Conservation (phyloP, 2,797 vertebrate species). For the Acrocephalus scirpaceus region DNA sequence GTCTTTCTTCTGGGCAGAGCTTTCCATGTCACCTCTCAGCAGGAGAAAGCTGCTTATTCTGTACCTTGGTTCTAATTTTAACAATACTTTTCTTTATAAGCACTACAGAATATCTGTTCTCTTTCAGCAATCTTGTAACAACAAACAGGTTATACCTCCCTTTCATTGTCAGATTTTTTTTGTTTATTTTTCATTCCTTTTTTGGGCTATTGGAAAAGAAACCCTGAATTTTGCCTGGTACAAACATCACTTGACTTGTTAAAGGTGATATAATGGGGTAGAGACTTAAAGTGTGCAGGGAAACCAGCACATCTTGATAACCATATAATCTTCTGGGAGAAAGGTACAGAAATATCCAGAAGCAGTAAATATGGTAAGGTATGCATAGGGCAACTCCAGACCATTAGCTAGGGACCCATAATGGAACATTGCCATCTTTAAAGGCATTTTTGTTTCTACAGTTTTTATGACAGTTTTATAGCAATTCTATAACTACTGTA, state of each 20-base stretch:
- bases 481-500: slow-evolving; percentile 37
- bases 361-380: neutral
- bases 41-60: slow-evolving; percentile 13
- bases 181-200: rapidly evolving
- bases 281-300: neutral
- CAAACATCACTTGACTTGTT: neutral
- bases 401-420: slow-evolving; percentile 30
- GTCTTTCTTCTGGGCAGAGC: neutral
- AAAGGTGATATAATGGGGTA: neutral
- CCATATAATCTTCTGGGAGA: neutral
- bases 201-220: neutral
- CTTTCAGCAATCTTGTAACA: slow-evolving; percentile 34
- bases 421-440: slow-evolving; percentile 17
- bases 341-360: slow-evolving; percentile 30
- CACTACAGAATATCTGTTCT: slow-evolving; percentile 9
- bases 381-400: neutral
- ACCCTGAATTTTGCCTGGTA: neutral
- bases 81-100: slow-evolving; percentile 12
- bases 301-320: neutral
- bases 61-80: slow-evolving; percentile 37
- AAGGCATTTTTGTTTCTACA: slow-evolving; percentile 56
- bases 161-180: neutral
- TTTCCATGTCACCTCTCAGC: neutral
- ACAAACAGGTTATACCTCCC: neutral
- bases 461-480: slow-evolving; percentile 46